A percentile compares a stretch with the other conserved stretches of the same genome.
phyloP scores from a whole-genome alignment of 2,113 vertebrate genomes.

The Probosciger aterrimus region DNA sequence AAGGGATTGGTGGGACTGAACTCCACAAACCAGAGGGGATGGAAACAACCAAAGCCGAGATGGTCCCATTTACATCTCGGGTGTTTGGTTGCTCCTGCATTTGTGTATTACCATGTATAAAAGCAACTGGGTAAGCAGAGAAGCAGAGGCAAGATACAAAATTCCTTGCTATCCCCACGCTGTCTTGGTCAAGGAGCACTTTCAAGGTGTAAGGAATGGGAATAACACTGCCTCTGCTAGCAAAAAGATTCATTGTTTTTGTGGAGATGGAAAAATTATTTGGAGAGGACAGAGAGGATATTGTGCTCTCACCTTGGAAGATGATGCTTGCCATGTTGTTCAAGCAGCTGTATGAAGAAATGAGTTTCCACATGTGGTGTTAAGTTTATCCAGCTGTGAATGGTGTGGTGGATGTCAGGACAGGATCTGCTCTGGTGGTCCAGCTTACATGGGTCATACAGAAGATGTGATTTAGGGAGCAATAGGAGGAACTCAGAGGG shows the following conservation, averaged over 20 bases:
- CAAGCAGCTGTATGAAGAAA: neutral
- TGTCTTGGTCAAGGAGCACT: neutral
- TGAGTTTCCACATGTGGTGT: fast-evolving
- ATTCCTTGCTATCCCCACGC: neutral
- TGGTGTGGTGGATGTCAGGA: neutral
- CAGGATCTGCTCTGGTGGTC: neutral
- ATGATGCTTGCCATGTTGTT: fast-evolving
- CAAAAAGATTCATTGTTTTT: neutral
- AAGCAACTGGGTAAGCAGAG: neutral
- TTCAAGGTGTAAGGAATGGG: neutral
- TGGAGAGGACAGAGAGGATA: neutral
- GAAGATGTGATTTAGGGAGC: neutral
- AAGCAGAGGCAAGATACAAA: neutral
- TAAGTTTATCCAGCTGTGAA: neutral
- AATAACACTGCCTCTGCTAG: neutral
- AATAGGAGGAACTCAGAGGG: fast-evolving
- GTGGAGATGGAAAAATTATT: neutral
- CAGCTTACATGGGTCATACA: fast-evolving
- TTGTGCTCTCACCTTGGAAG: neutral
- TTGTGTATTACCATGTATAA: neutral
- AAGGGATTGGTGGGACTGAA: neutral
- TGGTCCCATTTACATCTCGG: neutral
- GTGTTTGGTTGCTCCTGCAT: neutral
- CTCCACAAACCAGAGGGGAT: too few relatives aligned
- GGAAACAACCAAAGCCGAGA: neutral